Evolutionary conservation across 2,888 invertebrate species (phyloP), one percentile per base, ranked within the genome.

Genomic region (Cantharis lateralis): DNA sequence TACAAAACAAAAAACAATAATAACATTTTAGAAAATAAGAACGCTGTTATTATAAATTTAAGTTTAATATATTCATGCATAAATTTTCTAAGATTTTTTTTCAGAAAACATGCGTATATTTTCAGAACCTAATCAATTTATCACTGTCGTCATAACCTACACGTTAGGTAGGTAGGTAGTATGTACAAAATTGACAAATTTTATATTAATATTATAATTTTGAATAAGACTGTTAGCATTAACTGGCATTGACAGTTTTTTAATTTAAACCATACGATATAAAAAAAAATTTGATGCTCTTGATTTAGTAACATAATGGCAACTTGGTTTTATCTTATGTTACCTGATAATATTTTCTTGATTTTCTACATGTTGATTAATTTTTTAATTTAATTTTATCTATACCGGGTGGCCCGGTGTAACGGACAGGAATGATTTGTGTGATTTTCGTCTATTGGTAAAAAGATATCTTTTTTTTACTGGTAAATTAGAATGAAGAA

Each of bases 171-270:
- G 64, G 64, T 64, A 48, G 48, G 48, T 66, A 20, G 24, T 66
- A 63, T 20, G 16, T 63, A 69, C 28, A 18, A 69, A 73, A 69
- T 73, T 68, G 62, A 20, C 26, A 73, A 73, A 68, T 73, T 73
- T 73, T 28, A 62, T 73, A 73, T 73, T 69, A 62, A 73, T 73
- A 73, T 73, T 62, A 69, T 68, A 73, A 73, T 73, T 73, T 73
- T 62, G 66, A 72, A 66, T 66, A 18, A 28, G 18, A 71, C 61
- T 32, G 24, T 72, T 72, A 66, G 28, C 66, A 66, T 66, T 16
- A 64, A 15, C 15, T 68, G 64, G 63, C 64, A 69, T 26, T 72
- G 72, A 66, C 72, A 72, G 64, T 28, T 72, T 72, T 66, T 72
- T 72, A 72, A 72, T 71, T 61, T 18, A 71, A 62, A 9, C 24